Base-by-base conservation (phyloP, 2,888 invertebrate genomes). In the Drosophila diplacantha region DNA sequence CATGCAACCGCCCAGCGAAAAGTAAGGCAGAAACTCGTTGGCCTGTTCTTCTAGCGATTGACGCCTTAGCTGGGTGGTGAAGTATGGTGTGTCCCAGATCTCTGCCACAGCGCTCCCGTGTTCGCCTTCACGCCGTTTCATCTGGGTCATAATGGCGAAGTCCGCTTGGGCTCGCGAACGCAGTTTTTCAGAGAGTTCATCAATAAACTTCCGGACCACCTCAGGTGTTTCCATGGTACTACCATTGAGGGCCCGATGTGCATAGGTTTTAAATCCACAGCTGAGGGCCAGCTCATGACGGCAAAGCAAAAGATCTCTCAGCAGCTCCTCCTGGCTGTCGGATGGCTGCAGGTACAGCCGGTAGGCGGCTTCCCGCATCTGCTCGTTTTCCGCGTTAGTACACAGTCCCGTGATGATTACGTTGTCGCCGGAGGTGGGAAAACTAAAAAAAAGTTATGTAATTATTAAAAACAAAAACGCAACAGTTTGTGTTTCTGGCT, bases 1-100 rank as follows among this genome's bases (percentile, higher is more conserved):
- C 97, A 99, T 98, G 82, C 98, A 98, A 8, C 94, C 92, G 1
- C 98, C 98, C 1, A 99, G 90, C 12, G 95, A 97, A 88, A 96
- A 97, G 87, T 94, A 97, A 3, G 94, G 95, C 39, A 93, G 91
- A 81, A 93, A 95, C 78, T 95, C 95, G 5, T 92, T 90, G 54
- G 92, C 91, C 12, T 92, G 92, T 0, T 93, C 92, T 63, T 93
- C 91, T 0, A 95, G 89, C 82, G 93, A 90, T 62, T 92, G 91
- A 0, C 91, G 91, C 86, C 94, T 95, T 0, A 94, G 92, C 84
- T 93, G 93, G 3, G 92, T 91, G 0, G 93, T 93, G 80, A 93
- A 95, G 86, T 95, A 97, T 0, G 96, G 93, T 0, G 95, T 93
- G 87, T 98, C 98, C 98, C 98, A 98, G 35, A 92, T 90, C 78